These are phyloP conservation scores for Synergus laeviventris DNA, from an alignment of 2,888 invertebrate genomes.

Conservation along the genomic window DNA sequence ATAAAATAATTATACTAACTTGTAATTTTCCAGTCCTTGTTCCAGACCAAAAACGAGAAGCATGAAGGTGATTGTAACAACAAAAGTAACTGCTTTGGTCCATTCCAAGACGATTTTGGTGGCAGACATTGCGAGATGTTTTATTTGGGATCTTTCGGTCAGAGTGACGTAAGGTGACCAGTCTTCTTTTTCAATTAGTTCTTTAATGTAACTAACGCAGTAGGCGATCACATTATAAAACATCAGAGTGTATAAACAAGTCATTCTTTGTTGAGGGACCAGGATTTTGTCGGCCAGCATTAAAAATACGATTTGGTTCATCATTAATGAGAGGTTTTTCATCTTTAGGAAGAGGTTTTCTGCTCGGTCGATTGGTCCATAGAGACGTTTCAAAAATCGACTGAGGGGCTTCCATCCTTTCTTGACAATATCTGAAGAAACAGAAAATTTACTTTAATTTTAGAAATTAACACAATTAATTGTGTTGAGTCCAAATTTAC, in stretches of 20 bases:
- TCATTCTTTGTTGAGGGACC: constrained; percentile 78
- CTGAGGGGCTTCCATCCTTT: constrained; percentile 60
- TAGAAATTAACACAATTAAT: too few relatives aligned
- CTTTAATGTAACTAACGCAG: constrained; percentile 85
- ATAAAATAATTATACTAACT: constrained; percentile 61
- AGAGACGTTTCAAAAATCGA: constrained; percentile 71
- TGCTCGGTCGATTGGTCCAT: constrained; percentile 81
- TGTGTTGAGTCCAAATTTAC: too few relatives aligned
- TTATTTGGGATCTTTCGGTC: constrained; percentile 84
- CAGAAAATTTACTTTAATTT: too few relatives aligned
- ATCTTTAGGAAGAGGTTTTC: constrained; percentile 83
- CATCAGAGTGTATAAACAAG: constrained; percentile 86
- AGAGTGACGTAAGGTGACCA: constrained; percentile 88
- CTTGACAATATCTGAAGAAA: constrained; percentile 53
- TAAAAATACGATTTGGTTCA: constrained; percentile 85
- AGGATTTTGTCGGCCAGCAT: constrained; percentile 84
- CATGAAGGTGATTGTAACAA: constrained; percentile 87
- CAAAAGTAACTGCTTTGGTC: constrained; percentile 88
- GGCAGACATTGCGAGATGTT: constrained; percentile 88
- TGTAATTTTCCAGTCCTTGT: constrained; percentile 85
- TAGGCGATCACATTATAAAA: constrained; percentile 90
- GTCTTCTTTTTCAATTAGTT: constrained; percentile 85
- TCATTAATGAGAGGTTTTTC: constrained; percentile 84
- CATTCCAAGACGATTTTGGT: constrained; percentile 89
- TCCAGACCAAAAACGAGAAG: constrained; percentile 85